Evolutionary conservation across 2,797 vertebrate genomes (phyloP), one percentile per base, ranked within the genome.

Genomic region (Tokudaia tokunoshimensis): DNA sequence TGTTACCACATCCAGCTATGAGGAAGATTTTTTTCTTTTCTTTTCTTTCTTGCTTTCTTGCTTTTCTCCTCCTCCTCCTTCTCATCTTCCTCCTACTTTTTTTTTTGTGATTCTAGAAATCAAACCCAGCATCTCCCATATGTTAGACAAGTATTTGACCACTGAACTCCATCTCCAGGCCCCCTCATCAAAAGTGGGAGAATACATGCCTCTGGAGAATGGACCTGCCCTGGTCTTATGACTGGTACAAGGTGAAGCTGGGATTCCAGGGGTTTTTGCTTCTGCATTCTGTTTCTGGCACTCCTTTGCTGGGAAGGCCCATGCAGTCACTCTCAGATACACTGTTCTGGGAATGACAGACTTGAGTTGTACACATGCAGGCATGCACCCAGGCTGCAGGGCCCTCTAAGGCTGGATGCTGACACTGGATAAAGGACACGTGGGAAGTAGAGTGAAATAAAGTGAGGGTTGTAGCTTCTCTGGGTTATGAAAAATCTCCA

Each of bases 311-410:
- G 0, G 4, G 52, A n/a, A 17, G 57, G 37, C 22, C 57, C 65
- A 3, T 0, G 1, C 41, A 6, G 19, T 26, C 50, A 20, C 0
- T 4, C 0, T 9, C 11, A 22, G 0, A 76, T 29, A 19, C 24
- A 5, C 7, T 5, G 63, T 17, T 82, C 0, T 0, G 37, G 87
- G 61, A 65, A 91, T 76, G 52, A 10, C 3, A 2, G 84, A 14
- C 13, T 10, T 1, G 37, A 34, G 29, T n/a, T 85, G 13, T 34
- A 0, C 29, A 44, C 24, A 19, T 0, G 4, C 41, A 47, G 63
- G n/a, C 29, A 1, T 20, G 4, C 1, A 29, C 19, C 0, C 2
- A 31, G 29, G 55, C 44, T 31, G 24, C 50, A 72, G 74, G 65
- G 50, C 47, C 80, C 47, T 4, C 41, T 3, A 47, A 67, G 65